Conservation (phyloP, 2,888 invertebrate genomes). For the Tetropium fuscum region DNA sequence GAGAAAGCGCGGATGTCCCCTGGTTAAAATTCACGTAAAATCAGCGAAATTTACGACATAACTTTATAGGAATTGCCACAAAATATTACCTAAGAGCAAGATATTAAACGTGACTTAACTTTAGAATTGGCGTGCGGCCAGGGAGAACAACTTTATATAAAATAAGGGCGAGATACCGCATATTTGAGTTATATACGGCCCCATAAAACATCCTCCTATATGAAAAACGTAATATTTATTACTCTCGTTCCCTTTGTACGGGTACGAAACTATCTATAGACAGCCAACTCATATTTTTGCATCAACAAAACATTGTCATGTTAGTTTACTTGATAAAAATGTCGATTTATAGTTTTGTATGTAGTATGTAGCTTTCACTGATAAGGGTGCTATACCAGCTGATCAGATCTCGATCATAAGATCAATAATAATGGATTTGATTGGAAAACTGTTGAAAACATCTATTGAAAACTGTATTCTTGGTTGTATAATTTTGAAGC, state of each 20-base stretch:
- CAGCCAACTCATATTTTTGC: too few relatives aligned
- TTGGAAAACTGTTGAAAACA: too few relatives aligned
- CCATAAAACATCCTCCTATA: conserved; percentile 55
- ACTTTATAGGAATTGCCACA: conserved; percentile 58
- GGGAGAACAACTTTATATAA: conserved; percentile 50
- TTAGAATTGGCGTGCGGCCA: conserved; percentile 51
- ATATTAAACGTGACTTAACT: conserved; percentile 61
- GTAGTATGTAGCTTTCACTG: too few relatives aligned
- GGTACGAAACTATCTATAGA: too few relatives aligned
- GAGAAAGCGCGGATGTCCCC: conserved; percentile 23
- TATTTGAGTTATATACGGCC: conserved; percentile 58
- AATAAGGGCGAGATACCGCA: conserved; percentile 58
- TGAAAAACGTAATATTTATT: conserved; percentile 58
- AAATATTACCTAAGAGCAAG: conserved; percentile 57
- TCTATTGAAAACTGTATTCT: too few relatives aligned
- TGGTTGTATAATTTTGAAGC: too few relatives aligned
- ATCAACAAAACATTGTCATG: too few relatives aligned
- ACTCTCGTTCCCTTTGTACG: neutral
- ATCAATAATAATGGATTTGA: too few relatives aligned
- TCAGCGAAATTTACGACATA: conserved; percentile 57
- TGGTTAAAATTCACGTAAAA: conserved; percentile 55
- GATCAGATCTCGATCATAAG: too few relatives aligned
- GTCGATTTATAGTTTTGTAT: too few relatives aligned
- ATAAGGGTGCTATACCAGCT: too few relatives aligned
- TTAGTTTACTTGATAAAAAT: too few relatives aligned